Conservation (phyloP, 1,140 invertebrate species). For the Drosophila quadrilineata region DNA sequence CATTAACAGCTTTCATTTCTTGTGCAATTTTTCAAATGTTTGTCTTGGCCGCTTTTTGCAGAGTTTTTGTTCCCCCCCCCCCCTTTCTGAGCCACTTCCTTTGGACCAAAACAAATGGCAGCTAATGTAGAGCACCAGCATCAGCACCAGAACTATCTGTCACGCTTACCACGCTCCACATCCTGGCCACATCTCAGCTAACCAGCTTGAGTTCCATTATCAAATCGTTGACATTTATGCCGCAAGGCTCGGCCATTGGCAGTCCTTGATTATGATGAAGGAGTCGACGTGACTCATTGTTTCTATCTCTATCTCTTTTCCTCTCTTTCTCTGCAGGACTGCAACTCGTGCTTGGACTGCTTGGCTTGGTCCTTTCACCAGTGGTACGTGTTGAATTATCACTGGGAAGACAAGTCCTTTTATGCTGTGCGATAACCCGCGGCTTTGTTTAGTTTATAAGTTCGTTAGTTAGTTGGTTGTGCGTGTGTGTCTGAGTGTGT, state of each 20-base stretch:
- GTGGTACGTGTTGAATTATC: constrained; percentile 70
- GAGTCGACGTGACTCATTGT: constrained; percentile 49
- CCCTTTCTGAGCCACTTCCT: neutral
- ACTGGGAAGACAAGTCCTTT: constrained; percentile 15
- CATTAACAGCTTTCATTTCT: constrained; percentile 66
- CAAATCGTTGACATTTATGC: constrained; percentile 79
- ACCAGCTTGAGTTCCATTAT: constrained; percentile 50
- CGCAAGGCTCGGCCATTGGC: constrained; percentile 53
- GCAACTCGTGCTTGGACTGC: neutral
- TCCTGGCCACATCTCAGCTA: neutral
- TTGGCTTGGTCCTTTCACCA: neutral
- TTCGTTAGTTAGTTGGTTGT: constrained; percentile 60
- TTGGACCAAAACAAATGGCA: constrained; percentile 68
- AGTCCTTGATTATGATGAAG: constrained; percentile 72
- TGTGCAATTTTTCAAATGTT: constrained; percentile 75
- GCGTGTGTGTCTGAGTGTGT: constrained; percentile 1
- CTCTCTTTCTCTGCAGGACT: too few relatives aligned
- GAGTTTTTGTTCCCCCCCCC: too few relatives aligned
- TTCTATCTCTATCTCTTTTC: neutral
- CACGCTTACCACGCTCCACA: constrained; percentile 29
- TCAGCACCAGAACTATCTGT: constrained; percentile 55
- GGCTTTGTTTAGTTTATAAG: constrained; percentile 71
- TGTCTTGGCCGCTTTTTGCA: constrained; percentile 46
- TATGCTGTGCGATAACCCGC: constrained; percentile 39
- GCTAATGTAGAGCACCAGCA: constrained; percentile 53